Conservation (phyloP, 2,113 vertebrate genomes). For the Coracopsis vasa region DNA sequence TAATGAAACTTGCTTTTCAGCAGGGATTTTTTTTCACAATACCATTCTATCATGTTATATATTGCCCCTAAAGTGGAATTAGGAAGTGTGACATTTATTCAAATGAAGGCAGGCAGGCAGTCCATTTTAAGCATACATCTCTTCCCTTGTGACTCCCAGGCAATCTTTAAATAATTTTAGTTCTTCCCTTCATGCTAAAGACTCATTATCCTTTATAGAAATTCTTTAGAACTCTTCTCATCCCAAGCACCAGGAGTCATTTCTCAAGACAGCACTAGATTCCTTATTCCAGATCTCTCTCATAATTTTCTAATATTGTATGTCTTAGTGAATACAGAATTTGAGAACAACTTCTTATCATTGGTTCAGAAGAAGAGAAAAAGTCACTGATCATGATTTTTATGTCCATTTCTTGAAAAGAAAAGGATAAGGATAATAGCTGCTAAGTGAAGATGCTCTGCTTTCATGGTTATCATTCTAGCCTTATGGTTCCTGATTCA, state of each 20-base stretch:
- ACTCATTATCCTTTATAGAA: slow-evolving; percentile 43
- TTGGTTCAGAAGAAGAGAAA: neutral
- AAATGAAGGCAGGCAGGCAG: slow-evolving; percentile 28
- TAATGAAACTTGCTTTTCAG: neutral
- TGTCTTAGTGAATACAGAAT: neutral
- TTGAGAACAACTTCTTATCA: slow-evolving; percentile 7
- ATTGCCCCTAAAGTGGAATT: slow-evolving; percentile 31
- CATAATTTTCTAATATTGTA: slow-evolving; percentile 29
- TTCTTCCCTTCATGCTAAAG: slow-evolving; percentile 46
- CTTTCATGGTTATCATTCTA: neutral
- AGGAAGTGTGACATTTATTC: slow-evolving; percentile 41
- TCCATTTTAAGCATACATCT: slow-evolving; percentile 19
- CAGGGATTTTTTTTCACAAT: neutral
- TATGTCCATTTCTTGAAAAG: neutral
- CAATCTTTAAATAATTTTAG: slow-evolving; percentile 56
- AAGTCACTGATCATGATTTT: neutral
- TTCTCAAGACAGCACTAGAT: slow-evolving; percentile 30
- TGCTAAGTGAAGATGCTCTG: neutral
- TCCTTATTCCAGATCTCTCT: slow-evolving; percentile 9
- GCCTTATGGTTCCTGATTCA: neutral
- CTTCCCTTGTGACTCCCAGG: slow-evolving; percentile 27
- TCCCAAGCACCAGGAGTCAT: neutral
- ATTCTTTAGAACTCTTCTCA: slow-evolving; percentile 49
- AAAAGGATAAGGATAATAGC: neutral
- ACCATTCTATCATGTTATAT: neutral